Evolutionary conservation across 2,797 vertebrate species (phyloP).

Genomic region (Diceros bicornis): DNA sequence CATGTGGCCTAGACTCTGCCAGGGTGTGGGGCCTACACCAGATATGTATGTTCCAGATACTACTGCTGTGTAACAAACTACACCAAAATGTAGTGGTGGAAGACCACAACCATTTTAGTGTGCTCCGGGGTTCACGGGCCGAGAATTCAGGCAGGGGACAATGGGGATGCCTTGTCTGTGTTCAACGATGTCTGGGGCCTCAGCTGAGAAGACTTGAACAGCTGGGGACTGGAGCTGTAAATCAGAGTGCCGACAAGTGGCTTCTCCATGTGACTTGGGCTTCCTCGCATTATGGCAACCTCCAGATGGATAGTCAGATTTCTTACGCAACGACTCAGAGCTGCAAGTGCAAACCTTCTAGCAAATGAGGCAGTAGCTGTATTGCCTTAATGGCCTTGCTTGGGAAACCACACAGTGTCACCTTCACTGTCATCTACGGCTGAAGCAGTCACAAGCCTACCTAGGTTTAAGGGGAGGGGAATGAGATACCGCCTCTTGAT

Average conservation of each 20-base stretch:
- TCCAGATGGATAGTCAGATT: background rate
- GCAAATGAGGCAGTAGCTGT: background rate
- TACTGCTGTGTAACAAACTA: background rate
- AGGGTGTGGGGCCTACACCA: too few species aligned
- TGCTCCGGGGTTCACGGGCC: background rate
- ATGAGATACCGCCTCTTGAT: background rate
- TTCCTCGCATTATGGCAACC: background rate
- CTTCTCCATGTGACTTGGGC: background rate
- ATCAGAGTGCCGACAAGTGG: background rate
- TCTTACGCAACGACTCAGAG: background rate
- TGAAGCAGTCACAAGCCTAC: background rate
- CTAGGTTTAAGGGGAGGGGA: background rate
- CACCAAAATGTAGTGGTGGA: background rate
- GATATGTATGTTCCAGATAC: background rate
- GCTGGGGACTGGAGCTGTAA: background rate
- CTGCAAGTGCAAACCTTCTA: background rate
- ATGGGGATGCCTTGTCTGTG: background rate
- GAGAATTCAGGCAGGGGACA: background rate
- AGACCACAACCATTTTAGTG: background rate
- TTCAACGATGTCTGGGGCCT: background rate
- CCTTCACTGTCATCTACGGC: background rate
- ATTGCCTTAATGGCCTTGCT: too few species aligned
- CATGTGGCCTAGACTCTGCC: background rate
- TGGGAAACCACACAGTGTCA: background rate
- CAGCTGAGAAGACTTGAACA: background rate